A percentile compares a stretch with the other conserved stretches of the same genome.
Conservation (phyloP, 2,113 vertebrate genomes). For the Brachyistius frenatus region DNA sequence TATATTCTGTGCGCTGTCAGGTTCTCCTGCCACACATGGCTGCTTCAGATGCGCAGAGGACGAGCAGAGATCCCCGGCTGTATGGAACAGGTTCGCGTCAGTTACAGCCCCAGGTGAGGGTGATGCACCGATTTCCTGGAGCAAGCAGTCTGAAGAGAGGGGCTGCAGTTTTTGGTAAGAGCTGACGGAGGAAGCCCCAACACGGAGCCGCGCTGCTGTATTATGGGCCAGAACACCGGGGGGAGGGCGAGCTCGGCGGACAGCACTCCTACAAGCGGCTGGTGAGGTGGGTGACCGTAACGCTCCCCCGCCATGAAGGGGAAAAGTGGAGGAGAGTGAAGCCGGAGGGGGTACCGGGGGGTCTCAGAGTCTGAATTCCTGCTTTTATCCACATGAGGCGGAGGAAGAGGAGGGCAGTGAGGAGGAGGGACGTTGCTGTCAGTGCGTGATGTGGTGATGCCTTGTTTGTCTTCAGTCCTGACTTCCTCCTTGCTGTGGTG, state of each 20-base stretch:
- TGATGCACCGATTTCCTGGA: slow-evolving; percentile 56
- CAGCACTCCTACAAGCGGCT: slow-evolving; percentile 69
- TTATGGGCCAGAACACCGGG: slow-evolving; percentile 76
- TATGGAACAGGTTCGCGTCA: background rate
- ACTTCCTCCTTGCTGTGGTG: slow-evolving; percentile 40
- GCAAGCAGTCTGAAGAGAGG: slow-evolving; percentile 68
- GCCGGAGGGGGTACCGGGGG: slow-evolving; percentile 37
- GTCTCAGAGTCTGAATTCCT: slow-evolving; percentile 54
- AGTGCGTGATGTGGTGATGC: slow-evolving; percentile 22
- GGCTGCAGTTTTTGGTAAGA: slow-evolving; percentile 67
- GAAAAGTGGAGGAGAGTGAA: slow-evolving; percentile 65
- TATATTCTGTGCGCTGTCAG: background rate
- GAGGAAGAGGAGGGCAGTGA: slow-evolving; percentile 19
- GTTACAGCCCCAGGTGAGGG: slow-evolving; percentile 74
- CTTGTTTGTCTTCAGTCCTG: slow-evolving; percentile 44
- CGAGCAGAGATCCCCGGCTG: background rate
- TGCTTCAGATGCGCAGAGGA: slow-evolving; percentile 21
- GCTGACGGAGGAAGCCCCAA: slow-evolving; percentile 46
- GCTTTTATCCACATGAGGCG: slow-evolving; percentile 34
- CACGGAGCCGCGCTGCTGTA: slow-evolving; percentile 70
- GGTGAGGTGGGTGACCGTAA: slow-evolving; percentile 63
- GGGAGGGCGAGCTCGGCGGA: slow-evolving; percentile 70
- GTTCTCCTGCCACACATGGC: slow-evolving; percentile 1
- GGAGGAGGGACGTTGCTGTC: slow-evolving; percentile 37
- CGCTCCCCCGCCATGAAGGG: slow-evolving; percentile 64